These are phyloP conservation scores for Heliconius cydno DNA, from an alignment of 2,888 invertebrate species.

Conservation along the genomic window DNA sequence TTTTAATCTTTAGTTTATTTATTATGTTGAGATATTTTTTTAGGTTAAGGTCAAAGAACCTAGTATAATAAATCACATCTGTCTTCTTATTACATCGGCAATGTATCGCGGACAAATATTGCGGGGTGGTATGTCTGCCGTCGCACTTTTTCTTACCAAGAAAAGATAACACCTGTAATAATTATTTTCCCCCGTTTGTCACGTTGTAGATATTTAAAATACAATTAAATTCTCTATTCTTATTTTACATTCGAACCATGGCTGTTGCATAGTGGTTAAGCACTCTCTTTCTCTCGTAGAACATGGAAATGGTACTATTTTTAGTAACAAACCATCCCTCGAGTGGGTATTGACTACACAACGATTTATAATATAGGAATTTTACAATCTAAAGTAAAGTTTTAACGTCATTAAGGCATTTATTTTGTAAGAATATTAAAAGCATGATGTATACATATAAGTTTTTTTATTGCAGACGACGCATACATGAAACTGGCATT, in stretches of 20 bases:
- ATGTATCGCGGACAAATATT: background rate
- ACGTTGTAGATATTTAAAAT: too few relatives aligned
- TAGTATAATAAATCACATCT: background rate
- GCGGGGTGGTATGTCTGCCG: background rate
- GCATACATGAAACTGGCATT: slow-evolving; percentile 95
- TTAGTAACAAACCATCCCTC: background rate
- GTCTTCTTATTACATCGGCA: background rate
- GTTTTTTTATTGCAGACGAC: slow-evolving; percentile 88
- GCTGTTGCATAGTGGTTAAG: background rate
- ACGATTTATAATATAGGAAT: background rate
- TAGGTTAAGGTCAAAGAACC: background rate
- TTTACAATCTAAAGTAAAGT: background rate
- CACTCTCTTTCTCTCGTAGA: background rate
- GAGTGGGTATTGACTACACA: background rate
- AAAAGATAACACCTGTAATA: too few relatives aligned
- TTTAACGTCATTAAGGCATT: too few relatives aligned
- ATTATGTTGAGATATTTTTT: background rate
- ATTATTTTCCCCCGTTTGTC: too few relatives aligned
- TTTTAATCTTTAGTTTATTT: background rate
- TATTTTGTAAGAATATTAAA: background rate
- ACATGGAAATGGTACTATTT: background rate
- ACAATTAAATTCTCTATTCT: too few relatives aligned
- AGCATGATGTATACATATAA: background rate
- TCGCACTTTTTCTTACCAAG: background rate
- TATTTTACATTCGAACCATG: background rate